Conservation (phyloP, 2,113 vertebrate genomes). For the Pseudorasbora parva region DNA sequence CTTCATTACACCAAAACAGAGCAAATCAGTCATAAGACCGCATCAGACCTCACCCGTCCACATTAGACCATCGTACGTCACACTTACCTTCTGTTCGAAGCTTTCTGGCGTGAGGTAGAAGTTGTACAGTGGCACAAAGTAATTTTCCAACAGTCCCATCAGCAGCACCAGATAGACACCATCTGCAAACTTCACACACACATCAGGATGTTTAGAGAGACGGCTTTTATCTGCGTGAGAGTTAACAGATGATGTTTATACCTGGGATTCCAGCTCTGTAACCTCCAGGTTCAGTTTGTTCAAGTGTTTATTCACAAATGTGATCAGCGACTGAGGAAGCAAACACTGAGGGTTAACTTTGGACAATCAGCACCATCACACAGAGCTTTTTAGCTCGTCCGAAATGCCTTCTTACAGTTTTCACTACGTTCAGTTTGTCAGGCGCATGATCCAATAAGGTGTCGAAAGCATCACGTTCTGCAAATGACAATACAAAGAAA, state of each 20-base stretch:
- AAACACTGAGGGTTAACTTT: neutral
- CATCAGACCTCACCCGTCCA: neutral
- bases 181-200: constrained; percentile 89
- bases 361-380: neutral
- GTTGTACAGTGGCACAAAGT: constrained; percentile 94
- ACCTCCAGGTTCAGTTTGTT: constrained; percentile 90
- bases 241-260: constrained; percentile 45
- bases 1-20: neutral
- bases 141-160: constrained; percentile 93
- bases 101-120: constrained; percentile 94
- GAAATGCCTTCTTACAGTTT: constrained; percentile 76
- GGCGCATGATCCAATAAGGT: constrained; percentile 87
- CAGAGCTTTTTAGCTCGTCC: neutral
- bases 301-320: constrained; percentile 87
- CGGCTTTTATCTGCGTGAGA: neutral
- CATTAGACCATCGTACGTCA: neutral
- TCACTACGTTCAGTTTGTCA: constrained; percentile 86
- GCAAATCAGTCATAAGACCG: neutral
- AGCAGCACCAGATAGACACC: constrained; percentile 94
- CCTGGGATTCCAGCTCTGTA: constrained; percentile 86
- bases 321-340: constrained; percentile 81
- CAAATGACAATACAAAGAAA: neutral
- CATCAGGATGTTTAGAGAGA: neutral
- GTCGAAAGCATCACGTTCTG: constrained; percentile 88
- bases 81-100: constrained; percentile 92